Percentiles rank a stretch among this genome's conserved stretches.
These are phyloP conservation scores for Flexamia atlantica DNA, from an alignment of 2,888 invertebrate species.

Conservation along the genomic window DNA sequence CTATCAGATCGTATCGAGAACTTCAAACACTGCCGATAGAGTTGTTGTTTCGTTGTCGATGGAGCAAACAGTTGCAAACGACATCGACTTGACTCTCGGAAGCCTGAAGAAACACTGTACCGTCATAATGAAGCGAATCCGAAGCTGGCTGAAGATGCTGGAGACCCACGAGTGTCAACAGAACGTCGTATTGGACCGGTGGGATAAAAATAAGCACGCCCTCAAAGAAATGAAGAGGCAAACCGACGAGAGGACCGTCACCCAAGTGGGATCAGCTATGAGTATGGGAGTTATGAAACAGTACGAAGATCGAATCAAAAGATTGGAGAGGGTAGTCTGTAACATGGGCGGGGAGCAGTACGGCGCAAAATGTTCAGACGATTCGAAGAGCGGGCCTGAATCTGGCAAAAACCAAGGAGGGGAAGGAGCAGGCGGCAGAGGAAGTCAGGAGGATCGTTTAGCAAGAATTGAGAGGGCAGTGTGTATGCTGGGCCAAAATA, in stretches of 20 bases:
- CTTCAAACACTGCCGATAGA: slow-evolving; percentile 25
- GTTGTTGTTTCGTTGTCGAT: slow-evolving; percentile 3
- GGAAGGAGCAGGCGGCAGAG: not conserved
- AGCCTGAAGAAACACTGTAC: not conserved
- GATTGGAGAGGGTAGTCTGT: not conserved
- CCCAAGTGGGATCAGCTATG: not conserved
- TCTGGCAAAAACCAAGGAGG: not conserved
- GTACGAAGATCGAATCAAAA: not conserved
- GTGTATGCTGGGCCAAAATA: too few relatives aligned
- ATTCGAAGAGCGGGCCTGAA: not conserved
- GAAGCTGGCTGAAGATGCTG: slow-evolving; percentile 20
- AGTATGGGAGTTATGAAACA: not conserved
- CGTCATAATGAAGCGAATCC: not conserved
- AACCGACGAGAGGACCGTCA: not conserved
- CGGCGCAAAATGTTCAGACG: not conserved
- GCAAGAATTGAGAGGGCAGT: too few relatives aligned
- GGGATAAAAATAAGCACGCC: not conserved
- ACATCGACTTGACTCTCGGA: slow-evolving; percentile 8
- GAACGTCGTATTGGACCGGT: not conserved
- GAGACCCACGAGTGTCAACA: not conserved
- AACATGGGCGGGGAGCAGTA: not conserved
- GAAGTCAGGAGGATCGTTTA: too few relatives aligned
- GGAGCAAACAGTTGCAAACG: slow-evolving; percentile 26
- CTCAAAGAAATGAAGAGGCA: not conserved
- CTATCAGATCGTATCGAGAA: slow-evolving; percentile 18